Evolutionary conservation across 2,797 vertebrate genomes (phyloP), one percentile per base, ranked within the genome.

Genomic region (Remorina albescens): DNA sequence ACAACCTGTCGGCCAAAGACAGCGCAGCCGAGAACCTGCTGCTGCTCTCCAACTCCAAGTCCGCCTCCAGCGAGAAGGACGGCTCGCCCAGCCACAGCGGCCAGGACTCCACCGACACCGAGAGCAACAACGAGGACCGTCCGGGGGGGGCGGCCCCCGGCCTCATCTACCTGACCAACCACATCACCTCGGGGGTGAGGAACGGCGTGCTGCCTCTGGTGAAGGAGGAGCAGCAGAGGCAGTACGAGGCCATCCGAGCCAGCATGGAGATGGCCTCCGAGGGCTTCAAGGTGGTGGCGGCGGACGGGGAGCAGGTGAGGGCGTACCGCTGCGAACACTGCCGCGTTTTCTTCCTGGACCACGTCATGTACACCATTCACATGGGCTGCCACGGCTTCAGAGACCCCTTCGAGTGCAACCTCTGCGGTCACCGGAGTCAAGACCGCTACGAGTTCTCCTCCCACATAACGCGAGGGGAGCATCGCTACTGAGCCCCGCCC

Each of bases 381-480:
- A 99, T 99, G 98, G 98, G 98, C 82, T 99, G 98, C 88, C 98
- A 99, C 2, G 98, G 97, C 78, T 99, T 98, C 93, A 96, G 98
- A 2, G 96, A 99, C 85, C 97, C 98, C 76, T 98, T 99, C 5
- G 97, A 99, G 92, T 99, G 98, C 94, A 99, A 99, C 94, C 95
- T 99, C 92, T 99, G 98, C 44, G 98, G 98, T 72, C 97, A 99
- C 88, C 96, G 94, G 51, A 99, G 98, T 85, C 97, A 97, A 92
- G 98, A 99, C 94, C 95, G 98, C 47, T 99, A 99, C 13, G 98
- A 99, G 93, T 99, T 99, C 92, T 98, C 97, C 18, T 99, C 98
- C 19, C 98, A 99, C 89, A 99, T 99, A 87, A 98, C 98, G 1
- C 95, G 98, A 64, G 98, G 98, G 26, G 98, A 99, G 88, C 98